These are phyloP conservation scores for Eulacestoma nigropectus DNA, from an alignment of 2,113 vertebrate species.

Conservation along the genomic window DNA sequence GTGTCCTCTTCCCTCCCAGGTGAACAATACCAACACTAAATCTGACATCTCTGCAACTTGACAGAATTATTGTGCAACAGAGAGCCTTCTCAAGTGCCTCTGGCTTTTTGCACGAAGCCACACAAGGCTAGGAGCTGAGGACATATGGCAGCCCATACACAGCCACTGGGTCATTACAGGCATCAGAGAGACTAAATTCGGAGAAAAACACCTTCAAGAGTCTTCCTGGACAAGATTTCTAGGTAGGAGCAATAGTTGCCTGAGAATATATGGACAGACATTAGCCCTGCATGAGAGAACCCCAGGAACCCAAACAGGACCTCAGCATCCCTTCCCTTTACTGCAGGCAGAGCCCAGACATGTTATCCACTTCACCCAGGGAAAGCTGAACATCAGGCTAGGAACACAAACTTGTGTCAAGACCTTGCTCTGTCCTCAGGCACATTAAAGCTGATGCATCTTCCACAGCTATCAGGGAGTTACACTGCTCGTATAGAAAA, in stretches of 20 bases:
- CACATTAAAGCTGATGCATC: background rate
- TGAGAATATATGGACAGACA: background rate
- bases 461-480: background rate
- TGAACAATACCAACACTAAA: background rate
- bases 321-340: background rate
- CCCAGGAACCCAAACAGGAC: rapidly evolving
- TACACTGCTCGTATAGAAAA: background rate
- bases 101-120: background rate
- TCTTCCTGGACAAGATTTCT: background rate
- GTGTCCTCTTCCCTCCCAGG: background rate
- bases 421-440: background rate
- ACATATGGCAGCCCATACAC: background rate
- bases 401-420: background rate
- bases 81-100: background rate
- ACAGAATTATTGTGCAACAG: background rate
- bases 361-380: rapidly evolving
- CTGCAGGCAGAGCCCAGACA: background rate
- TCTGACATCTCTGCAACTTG: background rate
- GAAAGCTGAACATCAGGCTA: background rate
- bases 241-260: background rate
- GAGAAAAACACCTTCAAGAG: background rate
- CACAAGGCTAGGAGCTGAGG: no score
- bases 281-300: background rate
- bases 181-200: background rate
- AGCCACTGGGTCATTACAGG: background rate